Evolutionary conservation across 2,888 invertebrate species (phyloP), one percentile per base, ranked within the genome.

Genomic region (Hermodice carunculata): DNA sequence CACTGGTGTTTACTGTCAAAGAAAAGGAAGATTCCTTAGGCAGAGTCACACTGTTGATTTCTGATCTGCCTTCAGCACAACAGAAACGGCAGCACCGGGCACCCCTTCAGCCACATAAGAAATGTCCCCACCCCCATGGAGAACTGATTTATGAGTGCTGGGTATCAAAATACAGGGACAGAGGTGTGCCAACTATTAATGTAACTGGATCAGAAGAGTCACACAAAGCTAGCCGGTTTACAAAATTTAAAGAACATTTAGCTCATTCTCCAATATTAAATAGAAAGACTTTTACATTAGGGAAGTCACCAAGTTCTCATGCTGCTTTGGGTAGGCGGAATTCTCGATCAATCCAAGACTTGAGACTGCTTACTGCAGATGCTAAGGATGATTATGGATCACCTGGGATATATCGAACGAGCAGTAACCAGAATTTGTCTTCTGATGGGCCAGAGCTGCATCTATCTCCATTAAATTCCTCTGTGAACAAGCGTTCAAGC

Each of bases 11-110:
- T 68, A 78, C 76, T 34, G 80, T 80, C 28, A 81, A 79, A 26
- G 83, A 83, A 58, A 82, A 82, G 51, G 81, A 82, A 51, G 81
- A 81, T 64, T 71, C 80, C n/a, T 64, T 82, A 19, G 83, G 83
- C 29, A 79, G 80, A 62, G 72, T 83, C 22, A 72, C 69, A n/a
- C 66, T 83, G 19, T 81, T 80, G 8, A 67, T 81, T 22, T 65
- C 76, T 6, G 73, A 77, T 3, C 69, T 83, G 26, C 73, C 71
- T 19, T 73, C 73, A 11, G 77, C 76, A 56, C 77, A 78, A 60
- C 78, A 78, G 2, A 73, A 72, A 14, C 8, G 34, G 52, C 75
- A 72, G 5, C 71, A 75, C 42, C 71, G 73, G 26, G 60, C 71
- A 3, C 67, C 77, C 0, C 75, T 85, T 22, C 80, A 79, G 59